These are phyloP conservation scores for Caloenas nicobarica DNA, from an alignment of 2,113 vertebrate genomes.

Conservation along the genomic window DNA sequence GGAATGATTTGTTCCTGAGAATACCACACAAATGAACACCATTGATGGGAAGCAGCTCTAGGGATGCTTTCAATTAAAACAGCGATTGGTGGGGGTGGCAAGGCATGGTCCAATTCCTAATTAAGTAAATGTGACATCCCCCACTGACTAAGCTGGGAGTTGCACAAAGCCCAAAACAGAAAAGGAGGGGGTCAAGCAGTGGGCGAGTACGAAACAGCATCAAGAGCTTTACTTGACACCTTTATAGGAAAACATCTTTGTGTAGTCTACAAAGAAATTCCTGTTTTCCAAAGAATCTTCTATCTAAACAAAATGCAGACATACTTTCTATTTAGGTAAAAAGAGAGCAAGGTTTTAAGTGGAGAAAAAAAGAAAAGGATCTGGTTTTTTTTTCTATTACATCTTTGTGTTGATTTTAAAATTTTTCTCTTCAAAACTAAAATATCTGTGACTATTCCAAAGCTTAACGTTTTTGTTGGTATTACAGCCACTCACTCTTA, in stretches of 20 bases:
- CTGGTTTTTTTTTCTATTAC: background rate
- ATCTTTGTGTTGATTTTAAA: background rate
- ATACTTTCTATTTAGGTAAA: background rate
- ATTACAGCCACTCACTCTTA: background rate
- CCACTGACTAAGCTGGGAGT: background rate
- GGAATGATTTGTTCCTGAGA: background rate
- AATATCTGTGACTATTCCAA: background rate
- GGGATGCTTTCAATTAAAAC: slow-evolving; percentile 23
- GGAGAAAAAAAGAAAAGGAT: fast-evolving
- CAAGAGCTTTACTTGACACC: background rate
- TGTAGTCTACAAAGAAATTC: background rate
- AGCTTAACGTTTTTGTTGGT: background rate
- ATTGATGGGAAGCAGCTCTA: background rate
- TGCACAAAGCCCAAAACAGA: background rate
- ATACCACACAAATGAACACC: background rate
- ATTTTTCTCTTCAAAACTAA: background rate
- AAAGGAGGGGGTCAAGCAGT: background rate
- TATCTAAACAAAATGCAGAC: background rate
- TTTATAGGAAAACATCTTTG: background rate
- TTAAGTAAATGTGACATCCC: background rate
- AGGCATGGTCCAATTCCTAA: background rate
- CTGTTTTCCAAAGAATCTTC: background rate
- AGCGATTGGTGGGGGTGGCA: background rate
- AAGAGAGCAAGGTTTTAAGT: background rate
- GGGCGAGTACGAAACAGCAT: background rate